These are phyloP conservation scores for Struthio camelus DNA, from an alignment of 2,113 vertebrate genomes.

Conservation along the genomic window DNA sequence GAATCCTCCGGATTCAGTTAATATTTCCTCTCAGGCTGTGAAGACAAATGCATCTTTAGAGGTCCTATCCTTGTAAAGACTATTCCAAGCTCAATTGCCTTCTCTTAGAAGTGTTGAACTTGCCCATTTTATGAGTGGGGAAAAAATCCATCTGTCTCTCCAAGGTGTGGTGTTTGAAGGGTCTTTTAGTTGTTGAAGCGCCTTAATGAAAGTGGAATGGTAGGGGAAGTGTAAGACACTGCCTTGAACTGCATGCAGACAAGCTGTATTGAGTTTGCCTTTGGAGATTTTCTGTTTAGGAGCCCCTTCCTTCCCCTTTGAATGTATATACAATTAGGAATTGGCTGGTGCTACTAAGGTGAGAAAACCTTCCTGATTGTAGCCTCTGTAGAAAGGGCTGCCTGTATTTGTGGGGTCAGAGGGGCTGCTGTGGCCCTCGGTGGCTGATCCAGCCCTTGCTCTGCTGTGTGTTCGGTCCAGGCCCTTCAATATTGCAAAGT, in stretches of 20 bases:
- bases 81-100: neutral
- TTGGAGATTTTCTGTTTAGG: neutral
- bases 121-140: neutral
- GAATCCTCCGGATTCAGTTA: neutral
- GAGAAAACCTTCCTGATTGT: neutral
- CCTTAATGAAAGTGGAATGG: neutral
- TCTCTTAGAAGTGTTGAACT: neutral
- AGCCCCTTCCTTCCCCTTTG: neutral
- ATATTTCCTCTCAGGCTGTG: neutral
- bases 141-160: neutral
- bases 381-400: no score
- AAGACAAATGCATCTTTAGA: neutral
- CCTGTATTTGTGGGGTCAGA: neutral
- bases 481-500: neutral
- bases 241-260: accelerated
- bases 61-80: neutral
- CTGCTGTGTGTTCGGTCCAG: no score
- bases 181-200: neutral
- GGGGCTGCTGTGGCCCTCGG: no score
- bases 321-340: neutral
- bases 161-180: no score
- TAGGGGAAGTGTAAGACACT: neutral
- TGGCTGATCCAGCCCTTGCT: no score
- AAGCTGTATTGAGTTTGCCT: neutral
- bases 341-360: neutral